Conservation (phyloP, 2,113 vertebrate species). For the Dissostichus mawsoni region DNA sequence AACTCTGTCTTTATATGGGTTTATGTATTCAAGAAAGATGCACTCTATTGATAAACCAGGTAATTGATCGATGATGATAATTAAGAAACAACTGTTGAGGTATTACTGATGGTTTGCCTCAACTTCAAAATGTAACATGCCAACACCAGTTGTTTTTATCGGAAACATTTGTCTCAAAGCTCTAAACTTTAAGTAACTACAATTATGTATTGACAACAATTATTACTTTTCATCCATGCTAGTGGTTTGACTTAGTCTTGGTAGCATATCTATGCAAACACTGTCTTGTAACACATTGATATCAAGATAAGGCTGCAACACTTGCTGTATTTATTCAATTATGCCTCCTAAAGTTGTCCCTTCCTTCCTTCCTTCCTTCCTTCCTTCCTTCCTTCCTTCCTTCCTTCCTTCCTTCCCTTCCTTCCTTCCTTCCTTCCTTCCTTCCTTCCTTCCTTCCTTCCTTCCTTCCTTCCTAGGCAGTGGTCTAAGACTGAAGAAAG, state of each 20-base stretch:
- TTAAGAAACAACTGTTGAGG: not conserved
- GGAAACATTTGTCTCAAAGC: not conserved
- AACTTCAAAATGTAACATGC: no score
- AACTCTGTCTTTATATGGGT: no score
- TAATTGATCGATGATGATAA: not conserved
- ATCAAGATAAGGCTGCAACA: not conserved
- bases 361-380: no score
- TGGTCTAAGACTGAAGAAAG: conserved; percentile 93
- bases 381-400: no score
- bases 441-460: no score
- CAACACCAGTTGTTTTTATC: no score
- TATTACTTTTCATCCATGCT: not conserved
- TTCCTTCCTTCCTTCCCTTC: no score
- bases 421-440: no score
- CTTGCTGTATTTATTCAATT: not conserved
- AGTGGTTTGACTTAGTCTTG: not conserved
- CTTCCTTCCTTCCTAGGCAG: conserved; percentile 78
- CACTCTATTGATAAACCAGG: not conserved
- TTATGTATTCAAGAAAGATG: not conserved
- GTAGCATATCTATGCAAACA: not conserved
- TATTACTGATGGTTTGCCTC: no score
- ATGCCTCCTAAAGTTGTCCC: no score
- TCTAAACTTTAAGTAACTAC: not conserved
- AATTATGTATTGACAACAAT: not conserved
- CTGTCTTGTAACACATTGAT: not conserved